Evolutionary conservation across 2,888 invertebrate species (phyloP).

Genomic region (Abrostola triplasia): DNA sequence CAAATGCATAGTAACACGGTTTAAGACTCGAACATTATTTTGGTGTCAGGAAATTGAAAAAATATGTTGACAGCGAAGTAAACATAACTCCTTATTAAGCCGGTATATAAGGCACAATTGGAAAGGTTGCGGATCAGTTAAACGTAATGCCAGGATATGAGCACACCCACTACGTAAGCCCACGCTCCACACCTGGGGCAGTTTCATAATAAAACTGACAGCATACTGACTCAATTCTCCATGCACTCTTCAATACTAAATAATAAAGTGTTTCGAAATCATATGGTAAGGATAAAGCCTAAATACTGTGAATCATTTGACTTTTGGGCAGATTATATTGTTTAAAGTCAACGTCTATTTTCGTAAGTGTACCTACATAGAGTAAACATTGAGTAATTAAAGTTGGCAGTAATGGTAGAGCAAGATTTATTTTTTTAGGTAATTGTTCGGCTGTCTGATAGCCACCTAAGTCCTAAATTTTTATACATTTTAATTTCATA

Average conservation of each 20-base stretch:
- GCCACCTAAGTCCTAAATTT: no score
- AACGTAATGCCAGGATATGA: conserved; percentile 46
- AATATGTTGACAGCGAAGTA: conserved; percentile 19
- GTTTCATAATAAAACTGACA: conserved; percentile 39
- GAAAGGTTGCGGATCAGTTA: conserved; percentile 40
- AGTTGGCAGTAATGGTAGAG: no score
- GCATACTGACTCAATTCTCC: conserved; percentile 17
- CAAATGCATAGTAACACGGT: conserved; percentile 22
- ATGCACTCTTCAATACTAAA: conserved; percentile 22
- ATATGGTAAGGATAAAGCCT: background rate
- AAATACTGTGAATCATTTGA: no score
- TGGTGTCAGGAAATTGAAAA: conserved; percentile 16
- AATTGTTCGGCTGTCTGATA: no score
- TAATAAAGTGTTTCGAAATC: conserved; percentile 5
- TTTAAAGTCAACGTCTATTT: no score
- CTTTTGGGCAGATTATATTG: background rate
- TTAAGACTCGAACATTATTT: conserved; percentile 28
- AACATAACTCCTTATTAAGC: conserved; percentile 29
- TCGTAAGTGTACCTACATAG: no score
- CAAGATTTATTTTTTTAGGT: no score
- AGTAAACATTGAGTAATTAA: no score
- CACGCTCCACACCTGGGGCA: conserved; percentile 53
- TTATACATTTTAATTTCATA: no score
- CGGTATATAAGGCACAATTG: conserved; percentile 25
- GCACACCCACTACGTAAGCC: conserved; percentile 52